Conservation (phyloP, 2,888 invertebrate genomes). For the Drosophila leonis region DNA sequence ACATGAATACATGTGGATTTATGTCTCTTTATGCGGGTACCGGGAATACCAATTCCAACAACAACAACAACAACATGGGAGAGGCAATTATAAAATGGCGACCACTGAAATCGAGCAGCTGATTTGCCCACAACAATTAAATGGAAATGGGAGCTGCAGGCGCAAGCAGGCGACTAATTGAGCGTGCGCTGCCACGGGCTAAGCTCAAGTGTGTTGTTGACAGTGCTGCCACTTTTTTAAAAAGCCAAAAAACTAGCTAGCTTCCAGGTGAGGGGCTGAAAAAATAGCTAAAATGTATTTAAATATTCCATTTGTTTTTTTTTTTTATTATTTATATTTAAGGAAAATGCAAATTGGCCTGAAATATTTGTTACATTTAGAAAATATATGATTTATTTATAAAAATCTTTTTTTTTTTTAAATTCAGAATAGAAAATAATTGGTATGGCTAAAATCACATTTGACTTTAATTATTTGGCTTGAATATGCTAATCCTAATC, state of each 20-base stretch:
- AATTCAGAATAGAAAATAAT: neutral
- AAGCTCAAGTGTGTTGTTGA: constrained; percentile 1
- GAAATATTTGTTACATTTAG: neutral
- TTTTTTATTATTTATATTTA: too few species aligned
- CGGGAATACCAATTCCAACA: constrained; percentile 37
- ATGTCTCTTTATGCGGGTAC: constrained; percentile 16
- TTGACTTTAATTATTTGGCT: neutral
- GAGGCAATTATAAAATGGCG: constrained; percentile 49
- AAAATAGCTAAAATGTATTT: neutral
- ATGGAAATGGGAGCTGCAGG: constrained; percentile 64
- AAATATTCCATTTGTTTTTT: neutral
- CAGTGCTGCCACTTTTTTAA: neutral
- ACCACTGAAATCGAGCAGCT: constrained; percentile 62
- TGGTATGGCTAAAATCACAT: neutral
- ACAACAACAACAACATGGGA: constrained; percentile 25
- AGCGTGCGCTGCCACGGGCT: constrained; percentile 14
- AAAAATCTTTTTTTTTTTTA: too few species aligned
- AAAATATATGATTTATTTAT: neutral
- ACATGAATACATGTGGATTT: neutral
- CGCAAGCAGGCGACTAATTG: constrained; percentile 52
- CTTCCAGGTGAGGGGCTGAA: neutral
- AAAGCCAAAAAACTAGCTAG: neutral
- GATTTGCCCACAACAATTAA: constrained; percentile 70
- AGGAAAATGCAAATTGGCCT: too few species aligned
- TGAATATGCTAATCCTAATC: neutral